Evolutionary conservation across 2,113 vertebrate genomes (phyloP), one percentile per base, ranked within the genome.

Genomic region (Silurus meridionalis): DNA sequence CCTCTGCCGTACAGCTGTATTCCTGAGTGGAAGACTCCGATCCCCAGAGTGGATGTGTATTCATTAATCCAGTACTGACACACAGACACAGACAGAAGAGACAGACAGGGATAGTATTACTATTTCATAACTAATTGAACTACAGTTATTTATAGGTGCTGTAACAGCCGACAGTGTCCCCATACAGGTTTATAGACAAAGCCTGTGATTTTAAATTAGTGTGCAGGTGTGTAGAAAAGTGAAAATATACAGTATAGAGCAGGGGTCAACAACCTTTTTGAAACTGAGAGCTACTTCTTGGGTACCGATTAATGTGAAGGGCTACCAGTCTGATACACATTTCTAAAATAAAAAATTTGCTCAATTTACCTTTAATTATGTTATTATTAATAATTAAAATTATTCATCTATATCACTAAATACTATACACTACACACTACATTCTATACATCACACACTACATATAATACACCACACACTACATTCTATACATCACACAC

Each of bases 11-110:
- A 97, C 91, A 98, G 96, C 94, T 98, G 95, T 46, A 98, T 98
- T 92, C 97, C 97, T 91, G 97, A 98, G 94, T 98, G 97, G 93
- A 97, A 98, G 91, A 98, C 97, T 90, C 97, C 97, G 89, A 98
- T 98, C 57, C 97, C 97, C 95, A 98, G 94, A 89, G 96, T 98
- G 90, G 97, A 97, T 0, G 97, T 98, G 94, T 98, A 98, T 91
- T 98, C 97, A 48, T 98, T 98, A 90, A 98, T 98, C 97, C 97
- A 98, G 91, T 98, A 98, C 97, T 98, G 93, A 82, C 57, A 93
- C 87, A 92, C 53, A 67, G 66, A 84, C 53, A 83, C 89, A 66
- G 81, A 63, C 19, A 91, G 71, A 46, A 57, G 1, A 74, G 46
- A 19, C 6, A 46, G 14, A 17, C 10, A n/a, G 19, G 11, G 19